Evolutionary conservation across 2,113 vertebrate genomes (phyloP).

Genomic region (Phoenicopterus ruber): DNA sequence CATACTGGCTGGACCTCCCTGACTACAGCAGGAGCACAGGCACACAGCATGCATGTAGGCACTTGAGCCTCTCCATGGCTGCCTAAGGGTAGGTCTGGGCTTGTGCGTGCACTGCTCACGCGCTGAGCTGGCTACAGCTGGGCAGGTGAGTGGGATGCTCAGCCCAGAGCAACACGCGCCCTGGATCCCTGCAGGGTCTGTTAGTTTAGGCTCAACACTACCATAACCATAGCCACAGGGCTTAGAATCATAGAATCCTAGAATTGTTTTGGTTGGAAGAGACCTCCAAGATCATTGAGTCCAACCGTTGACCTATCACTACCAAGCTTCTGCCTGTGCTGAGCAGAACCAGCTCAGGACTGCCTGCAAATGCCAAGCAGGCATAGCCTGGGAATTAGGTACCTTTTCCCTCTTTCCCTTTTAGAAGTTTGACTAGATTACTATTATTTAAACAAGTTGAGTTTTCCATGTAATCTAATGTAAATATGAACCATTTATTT

Average conservation of each 20-base stretch:
- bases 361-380: not conserved
- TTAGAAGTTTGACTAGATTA: not conserved
- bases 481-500: not conserved
- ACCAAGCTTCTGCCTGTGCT: not conserved
- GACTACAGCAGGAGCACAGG: not conserved
- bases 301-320: too few species aligned
- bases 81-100: not conserved
- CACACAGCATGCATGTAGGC: fast-evolving
- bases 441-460: not conserved
- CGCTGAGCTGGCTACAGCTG: not conserved
- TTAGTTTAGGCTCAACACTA: not conserved
- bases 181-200: fast-evolving
- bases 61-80: not conserved
- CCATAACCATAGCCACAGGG: not conserved
- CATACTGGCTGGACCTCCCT: not conserved
- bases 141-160: not conserved
- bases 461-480: not conserved
- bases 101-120: not conserved
- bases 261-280: too few species aligned
- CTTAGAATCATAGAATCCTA: too few species aligned
- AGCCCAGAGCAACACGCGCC: not conserved
- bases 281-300: too few species aligned
- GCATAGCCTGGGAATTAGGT: not conserved
- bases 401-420: not conserved
- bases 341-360: not conserved